A percentile compares a stretch with the other conserved stretches of the same genome.
phyloP scores from a whole-genome alignment of 2,113 vertebrate genomes.

The Forbesichthys agassizii region DNA sequence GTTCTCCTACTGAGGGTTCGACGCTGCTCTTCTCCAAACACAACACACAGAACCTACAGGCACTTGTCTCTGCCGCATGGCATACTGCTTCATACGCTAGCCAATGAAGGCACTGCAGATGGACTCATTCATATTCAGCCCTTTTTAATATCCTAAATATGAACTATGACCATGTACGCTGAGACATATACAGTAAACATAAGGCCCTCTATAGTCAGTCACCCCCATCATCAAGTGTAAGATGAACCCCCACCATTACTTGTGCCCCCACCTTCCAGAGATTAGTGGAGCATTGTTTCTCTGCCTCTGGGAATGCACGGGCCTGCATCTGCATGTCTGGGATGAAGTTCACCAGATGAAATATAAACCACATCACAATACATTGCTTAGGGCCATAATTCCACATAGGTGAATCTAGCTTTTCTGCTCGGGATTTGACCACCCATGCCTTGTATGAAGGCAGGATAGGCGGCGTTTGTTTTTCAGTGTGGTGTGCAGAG shows the following conservation, averaged over 20 bases:
- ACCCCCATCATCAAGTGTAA: slow-evolving; percentile 47
- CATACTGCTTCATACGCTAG: too few relatives aligned
- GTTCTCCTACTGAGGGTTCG: too few relatives aligned
- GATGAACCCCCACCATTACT: slow-evolving; percentile 27
- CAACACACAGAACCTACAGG: neutral
- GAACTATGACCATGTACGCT: neutral
- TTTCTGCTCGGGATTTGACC: slow-evolving; percentile 59
- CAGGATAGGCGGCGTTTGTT: slow-evolving; percentile 9
- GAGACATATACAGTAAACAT: slow-evolving; percentile 5
- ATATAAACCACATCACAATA: slow-evolving; percentile 78
- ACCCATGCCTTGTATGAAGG: slow-evolving; percentile 57
- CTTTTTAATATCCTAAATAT: too few relatives aligned
- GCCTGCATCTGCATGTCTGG: slow-evolving; percentile 66
- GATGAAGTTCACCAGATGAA: slow-evolving; percentile 74
- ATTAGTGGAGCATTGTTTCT: slow-evolving; percentile 72
- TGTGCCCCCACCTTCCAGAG: too few relatives aligned
- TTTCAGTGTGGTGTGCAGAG: too few relatives aligned
- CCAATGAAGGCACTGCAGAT: too few relatives aligned
- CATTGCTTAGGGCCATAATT: slow-evolving; percentile 67
- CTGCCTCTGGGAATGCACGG: slow-evolving; percentile 65
- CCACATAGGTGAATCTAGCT: slow-evolving; percentile 60
- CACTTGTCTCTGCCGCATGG: too few relatives aligned
- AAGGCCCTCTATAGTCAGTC: slow-evolving; percentile 24
- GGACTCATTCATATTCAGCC: too few relatives aligned
- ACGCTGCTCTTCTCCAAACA: too few relatives aligned